Conservation (phyloP, 2,113 vertebrate genomes). For the Oenanthe oenanthe region DNA sequence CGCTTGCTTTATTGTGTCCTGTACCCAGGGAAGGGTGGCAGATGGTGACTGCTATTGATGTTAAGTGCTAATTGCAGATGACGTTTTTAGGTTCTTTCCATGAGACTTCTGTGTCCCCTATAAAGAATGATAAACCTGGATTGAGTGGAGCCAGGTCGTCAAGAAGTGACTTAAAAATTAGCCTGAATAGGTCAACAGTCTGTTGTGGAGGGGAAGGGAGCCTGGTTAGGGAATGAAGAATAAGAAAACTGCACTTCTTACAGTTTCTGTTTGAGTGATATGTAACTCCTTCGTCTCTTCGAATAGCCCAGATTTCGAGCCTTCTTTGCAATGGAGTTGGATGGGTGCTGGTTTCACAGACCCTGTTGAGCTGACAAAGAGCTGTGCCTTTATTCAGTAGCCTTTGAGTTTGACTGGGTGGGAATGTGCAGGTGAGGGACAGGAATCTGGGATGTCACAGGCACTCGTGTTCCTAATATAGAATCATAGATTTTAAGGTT, state of each 20-base stretch:
- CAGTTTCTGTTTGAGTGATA: not conserved
- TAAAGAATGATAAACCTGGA: not conserved
- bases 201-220: not conserved
- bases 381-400: not conserved
- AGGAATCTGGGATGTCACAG: not conserved
- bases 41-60: not conserved
- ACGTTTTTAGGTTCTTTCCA: not conserved
- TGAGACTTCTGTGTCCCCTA: accelerated
- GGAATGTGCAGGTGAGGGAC: not conserved
- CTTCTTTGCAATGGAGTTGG: not conserved
- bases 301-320: not conserved
- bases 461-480: not conserved
- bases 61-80: not conserved
- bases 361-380: not conserved
- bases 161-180: not conserved
- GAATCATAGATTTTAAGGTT: not conserved
- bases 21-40: not conserved
- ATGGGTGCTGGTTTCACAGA: not conserved
- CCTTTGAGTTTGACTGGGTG: not conserved
- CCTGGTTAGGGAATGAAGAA: not conserved
- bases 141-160: not conserved
- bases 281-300: not conserved
- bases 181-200: not conserved
- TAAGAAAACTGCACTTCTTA: not conserved
- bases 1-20: not conserved